Percentiles rank a stretch among this genome's conserved stretches.
Evolutionary conservation across 37 sponge, comb jelly and placozoan genomes (phyloP).

Genomic region (Axinella damicornis): DNA sequence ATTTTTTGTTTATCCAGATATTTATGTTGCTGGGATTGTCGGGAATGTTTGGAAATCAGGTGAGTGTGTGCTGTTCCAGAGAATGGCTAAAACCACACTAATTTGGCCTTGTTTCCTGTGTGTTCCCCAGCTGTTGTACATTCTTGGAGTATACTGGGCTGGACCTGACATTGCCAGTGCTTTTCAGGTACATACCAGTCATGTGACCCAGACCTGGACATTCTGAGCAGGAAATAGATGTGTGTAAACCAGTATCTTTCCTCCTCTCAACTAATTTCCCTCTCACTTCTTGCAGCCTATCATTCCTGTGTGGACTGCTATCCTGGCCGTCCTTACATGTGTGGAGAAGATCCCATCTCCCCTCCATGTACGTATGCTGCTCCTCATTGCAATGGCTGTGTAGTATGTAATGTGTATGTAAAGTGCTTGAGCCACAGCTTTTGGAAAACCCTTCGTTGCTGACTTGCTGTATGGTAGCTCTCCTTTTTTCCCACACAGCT

Average conservation of each 20-base stretch:
- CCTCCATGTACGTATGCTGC: neutral
- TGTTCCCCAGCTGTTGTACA: constrained; percentile 66
- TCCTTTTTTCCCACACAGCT: constrained; percentile 20
- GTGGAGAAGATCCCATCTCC: constrained; percentile 54
- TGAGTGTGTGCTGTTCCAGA: neutral
- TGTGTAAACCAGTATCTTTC: too few species aligned
- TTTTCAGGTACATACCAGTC: constrained; percentile 37
- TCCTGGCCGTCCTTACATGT: constrained; percentile 53
- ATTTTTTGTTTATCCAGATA: constrained; percentile 20
- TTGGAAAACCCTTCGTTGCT: too few species aligned
- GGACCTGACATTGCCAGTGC: constrained; percentile 75
- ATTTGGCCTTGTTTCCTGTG: too few species aligned
- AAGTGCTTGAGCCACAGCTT: too few species aligned
- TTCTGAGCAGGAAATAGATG: too few species aligned
- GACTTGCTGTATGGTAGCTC: too few species aligned
- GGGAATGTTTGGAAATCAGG: constrained; percentile 86
- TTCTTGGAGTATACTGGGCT: constrained; percentile 76
- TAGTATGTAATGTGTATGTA: too few species aligned
- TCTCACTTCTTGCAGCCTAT: constrained; percentile 23
- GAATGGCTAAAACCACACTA: too few species aligned
- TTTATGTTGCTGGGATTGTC: constrained; percentile 45
- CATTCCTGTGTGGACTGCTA: constrained; percentile 70
- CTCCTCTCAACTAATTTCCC: neutral
- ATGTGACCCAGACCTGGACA: too few species aligned
- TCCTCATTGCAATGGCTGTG: too few species aligned